These are phyloP conservation scores for Paramormyrops hopkinsi DNA, from an alignment of 2,797 vertebrate genomes.

Conservation along the genomic window DNA sequence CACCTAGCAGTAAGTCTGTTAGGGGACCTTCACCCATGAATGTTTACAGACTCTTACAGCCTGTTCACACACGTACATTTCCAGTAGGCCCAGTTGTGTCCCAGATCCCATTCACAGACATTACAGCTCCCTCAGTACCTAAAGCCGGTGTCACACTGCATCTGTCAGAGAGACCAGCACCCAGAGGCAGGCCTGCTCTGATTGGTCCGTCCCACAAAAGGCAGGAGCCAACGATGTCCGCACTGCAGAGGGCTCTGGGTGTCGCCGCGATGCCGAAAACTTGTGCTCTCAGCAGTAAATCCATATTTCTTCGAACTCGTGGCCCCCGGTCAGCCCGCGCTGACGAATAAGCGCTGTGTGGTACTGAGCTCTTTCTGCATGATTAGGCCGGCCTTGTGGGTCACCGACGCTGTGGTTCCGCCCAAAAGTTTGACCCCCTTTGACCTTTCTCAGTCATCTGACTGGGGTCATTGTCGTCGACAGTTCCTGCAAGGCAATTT, in stretches of 20 bases:
- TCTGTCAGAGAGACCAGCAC: slow-evolving; percentile 5
- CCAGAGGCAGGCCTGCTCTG: background rate
- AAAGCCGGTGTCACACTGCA: slow-evolving; percentile 26
- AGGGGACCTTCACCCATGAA: background rate
- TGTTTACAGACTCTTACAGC: background rate
- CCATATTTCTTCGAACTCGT: slow-evolving; percentile 35
- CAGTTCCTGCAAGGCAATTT: slow-evolving; percentile 42
- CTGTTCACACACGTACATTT: background rate
- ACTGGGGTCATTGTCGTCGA: slow-evolving; percentile 62
- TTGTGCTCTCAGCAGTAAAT: slow-evolving; percentile 6
- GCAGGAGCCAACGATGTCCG: background rate
- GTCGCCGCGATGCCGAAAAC: background rate
- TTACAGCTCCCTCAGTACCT: background rate
- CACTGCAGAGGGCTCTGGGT: background rate
- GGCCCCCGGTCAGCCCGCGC: slow-evolving; percentile 53
- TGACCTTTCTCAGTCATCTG: slow-evolving; percentile 67
- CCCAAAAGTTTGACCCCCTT: slow-evolving; percentile 67
- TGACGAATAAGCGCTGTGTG: slow-evolving; percentile 46
- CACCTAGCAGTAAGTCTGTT: background rate
- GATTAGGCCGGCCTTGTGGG: slow-evolving; percentile 59
- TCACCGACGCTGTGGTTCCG: slow-evolving; percentile 52
- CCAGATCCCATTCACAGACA: background rate
- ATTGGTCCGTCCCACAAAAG: background rate
- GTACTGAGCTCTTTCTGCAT: slow-evolving; percentile 63
- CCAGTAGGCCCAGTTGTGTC: background rate